Evolutionary conservation across 2,888 invertebrate species (phyloP).

Genomic region (Drosophila acutilabella): DNA sequence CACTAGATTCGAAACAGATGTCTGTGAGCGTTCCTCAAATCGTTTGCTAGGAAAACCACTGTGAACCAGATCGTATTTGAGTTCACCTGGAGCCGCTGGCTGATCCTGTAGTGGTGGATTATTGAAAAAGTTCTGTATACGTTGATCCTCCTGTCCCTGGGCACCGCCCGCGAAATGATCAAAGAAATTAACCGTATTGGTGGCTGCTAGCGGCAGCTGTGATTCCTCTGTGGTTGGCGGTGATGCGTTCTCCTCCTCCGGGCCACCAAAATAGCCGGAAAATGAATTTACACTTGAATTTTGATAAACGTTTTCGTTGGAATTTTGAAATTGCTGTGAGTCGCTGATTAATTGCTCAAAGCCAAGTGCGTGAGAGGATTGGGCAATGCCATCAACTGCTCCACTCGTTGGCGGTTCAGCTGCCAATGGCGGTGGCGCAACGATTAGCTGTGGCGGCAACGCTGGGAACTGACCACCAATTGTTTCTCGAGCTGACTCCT

Average conservation of each 20-base stretch:
- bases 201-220: conserved; percentile 8
- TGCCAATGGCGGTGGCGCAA: conserved; percentile 44
- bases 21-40: conserved; percentile 77
- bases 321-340: conserved; percentile 35
- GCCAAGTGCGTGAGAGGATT: conserved; percentile 40
- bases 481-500: background rate
- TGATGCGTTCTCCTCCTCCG: conserved; percentile 25
- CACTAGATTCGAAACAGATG: conserved; percentile 82
- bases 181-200: conserved; percentile 54
- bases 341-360: conserved; percentile 61
- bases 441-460: conserved; percentile 42
- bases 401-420: conserved; percentile 14
- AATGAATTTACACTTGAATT: conserved; percentile 66
- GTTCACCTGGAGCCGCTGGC: conserved; percentile 78
- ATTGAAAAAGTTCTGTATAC: conserved; percentile 84
- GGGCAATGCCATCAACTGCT: conserved; percentile 1
- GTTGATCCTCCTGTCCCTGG: conserved; percentile 76
- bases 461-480: conserved; percentile 45
- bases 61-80: conserved; percentile 84
- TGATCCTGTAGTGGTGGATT: conserved; percentile 84
- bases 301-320: conserved; percentile 42
- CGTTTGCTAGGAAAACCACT: conserved; percentile 77
- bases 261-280: conserved; percentile 56
- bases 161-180: conserved; percentile 48
- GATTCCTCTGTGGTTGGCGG: conserved; percentile 13